phyloP scores from a whole-genome alignment of 2,888 invertebrate species.

The Pammene fasciana region DNA sequence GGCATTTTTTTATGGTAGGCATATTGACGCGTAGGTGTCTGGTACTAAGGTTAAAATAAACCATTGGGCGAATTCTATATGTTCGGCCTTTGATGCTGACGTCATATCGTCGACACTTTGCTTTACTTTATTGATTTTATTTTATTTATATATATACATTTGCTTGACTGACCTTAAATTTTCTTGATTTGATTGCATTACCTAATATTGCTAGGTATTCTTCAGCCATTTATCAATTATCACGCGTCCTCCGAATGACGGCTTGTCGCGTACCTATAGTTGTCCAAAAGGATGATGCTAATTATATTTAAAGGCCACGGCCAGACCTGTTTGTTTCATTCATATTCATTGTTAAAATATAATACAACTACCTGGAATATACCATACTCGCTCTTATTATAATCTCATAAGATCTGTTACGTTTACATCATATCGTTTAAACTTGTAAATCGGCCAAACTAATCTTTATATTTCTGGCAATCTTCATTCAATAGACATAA shows the following conservation, averaged over 20 bases:
- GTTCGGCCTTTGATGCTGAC: not conserved
- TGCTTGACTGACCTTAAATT: too few relatives aligned
- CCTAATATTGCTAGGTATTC: not conserved
- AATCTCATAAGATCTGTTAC: too few relatives aligned
- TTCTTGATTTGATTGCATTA: not conserved
- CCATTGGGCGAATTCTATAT: not conserved
- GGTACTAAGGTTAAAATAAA: not conserved
- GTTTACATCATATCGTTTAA: too few relatives aligned
- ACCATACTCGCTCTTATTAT: not conserved
- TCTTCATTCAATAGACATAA: not conserved
- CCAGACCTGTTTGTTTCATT: not conserved
- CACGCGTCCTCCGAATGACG: constrained; percentile 13
- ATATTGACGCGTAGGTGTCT: constrained; percentile 1
- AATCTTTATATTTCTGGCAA: not conserved
- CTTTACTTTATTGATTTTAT: not conserved
- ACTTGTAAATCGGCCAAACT: constrained; percentile 28
- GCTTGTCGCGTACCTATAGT: not conserved
- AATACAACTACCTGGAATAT: not conserved
- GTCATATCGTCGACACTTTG: not conserved
- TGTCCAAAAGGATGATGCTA: constrained; percentile 13
- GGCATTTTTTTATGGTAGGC: too few relatives aligned
- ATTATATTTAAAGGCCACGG: constrained; percentile 10
- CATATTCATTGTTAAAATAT: not conserved
- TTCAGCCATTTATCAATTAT: not conserved
- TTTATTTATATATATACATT: too few relatives aligned